These are phyloP conservation scores for Calyptomena viridis DNA, from an alignment of 2,113 vertebrate species.

Conservation along the genomic window DNA sequence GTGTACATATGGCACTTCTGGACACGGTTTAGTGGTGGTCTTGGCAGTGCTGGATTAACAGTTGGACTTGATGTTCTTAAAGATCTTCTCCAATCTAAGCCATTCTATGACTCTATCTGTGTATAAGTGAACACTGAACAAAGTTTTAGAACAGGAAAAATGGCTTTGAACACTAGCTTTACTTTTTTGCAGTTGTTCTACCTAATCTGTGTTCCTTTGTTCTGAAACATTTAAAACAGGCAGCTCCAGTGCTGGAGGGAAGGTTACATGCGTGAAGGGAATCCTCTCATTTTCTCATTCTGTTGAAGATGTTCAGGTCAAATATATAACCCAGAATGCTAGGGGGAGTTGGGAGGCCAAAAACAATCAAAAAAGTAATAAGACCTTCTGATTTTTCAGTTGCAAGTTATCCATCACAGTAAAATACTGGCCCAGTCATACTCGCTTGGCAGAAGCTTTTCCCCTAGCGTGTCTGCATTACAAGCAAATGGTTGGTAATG, in stretches of 20 bases:
- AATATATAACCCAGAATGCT: not conserved
- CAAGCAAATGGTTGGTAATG: conserved; percentile 51
- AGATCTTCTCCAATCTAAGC: not conserved
- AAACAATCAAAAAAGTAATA: not conserved
- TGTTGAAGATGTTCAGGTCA: not conserved
- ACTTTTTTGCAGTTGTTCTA: not conserved
- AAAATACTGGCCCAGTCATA: not conserved
- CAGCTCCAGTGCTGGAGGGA: not conserved
- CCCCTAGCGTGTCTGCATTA: not conserved
- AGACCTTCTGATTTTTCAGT: not conserved
- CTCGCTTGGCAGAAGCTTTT: not conserved
- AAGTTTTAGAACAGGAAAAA: not conserved
- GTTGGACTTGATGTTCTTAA: not conserved
- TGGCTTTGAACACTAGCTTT: not conserved
- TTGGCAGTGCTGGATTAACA: not conserved
- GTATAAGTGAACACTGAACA: not conserved
- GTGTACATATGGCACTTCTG: not conserved
- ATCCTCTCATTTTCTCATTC: not conserved
- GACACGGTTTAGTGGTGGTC: not conserved
- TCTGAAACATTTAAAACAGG: not conserved
- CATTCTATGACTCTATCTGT: not conserved
- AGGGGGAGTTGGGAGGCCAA: not conserved
- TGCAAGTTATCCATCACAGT: not conserved
- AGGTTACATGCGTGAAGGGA: not conserved
- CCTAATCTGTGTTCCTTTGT: not conserved